phyloP scores from a whole-genome alignment of 2,797 vertebrate species.

The Merluccius polli region DNA sequence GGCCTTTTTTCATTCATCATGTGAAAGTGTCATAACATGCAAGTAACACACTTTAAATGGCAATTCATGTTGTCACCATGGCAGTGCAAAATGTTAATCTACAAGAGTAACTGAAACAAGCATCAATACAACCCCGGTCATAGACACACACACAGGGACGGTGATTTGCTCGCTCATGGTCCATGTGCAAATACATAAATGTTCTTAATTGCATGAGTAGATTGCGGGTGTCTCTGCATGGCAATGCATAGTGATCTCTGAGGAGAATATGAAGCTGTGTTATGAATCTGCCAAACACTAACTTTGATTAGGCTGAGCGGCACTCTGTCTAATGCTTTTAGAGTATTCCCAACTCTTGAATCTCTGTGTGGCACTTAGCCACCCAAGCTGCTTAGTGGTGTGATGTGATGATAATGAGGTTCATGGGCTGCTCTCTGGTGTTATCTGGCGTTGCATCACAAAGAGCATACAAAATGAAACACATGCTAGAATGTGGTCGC shows the following conservation, averaged over 20 bases:
- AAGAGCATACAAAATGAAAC: not conserved
- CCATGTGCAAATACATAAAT: not conserved
- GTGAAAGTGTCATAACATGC: not conserved
- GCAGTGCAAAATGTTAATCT: not conserved
- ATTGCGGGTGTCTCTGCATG: not conserved
- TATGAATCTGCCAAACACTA: not conserved
- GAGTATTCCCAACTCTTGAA: not conserved
- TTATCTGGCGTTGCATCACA: not conserved
- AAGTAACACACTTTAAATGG: not conserved
- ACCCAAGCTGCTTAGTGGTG: not conserved
- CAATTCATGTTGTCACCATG: not conserved
- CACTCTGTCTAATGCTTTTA: not conserved
- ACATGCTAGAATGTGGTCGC: not conserved
- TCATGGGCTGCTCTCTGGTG: not conserved
- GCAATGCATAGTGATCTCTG: not conserved
- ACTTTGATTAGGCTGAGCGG: not conserved
- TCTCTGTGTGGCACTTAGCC: not conserved
- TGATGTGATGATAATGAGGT: not conserved
- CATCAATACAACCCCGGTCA: not conserved
- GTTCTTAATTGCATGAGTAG: not conserved
- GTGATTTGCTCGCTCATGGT: not conserved
- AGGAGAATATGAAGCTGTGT: not conserved
- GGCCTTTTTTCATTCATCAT: not conserved
- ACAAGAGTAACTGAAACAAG: not conserved
- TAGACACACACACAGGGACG: not conserved